Percentiles rank a stretch among this genome's conserved stretches.
phyloP scores from a whole-genome alignment of 2,113 vertebrate genomes.

The Thymallus thymallus region DNA sequence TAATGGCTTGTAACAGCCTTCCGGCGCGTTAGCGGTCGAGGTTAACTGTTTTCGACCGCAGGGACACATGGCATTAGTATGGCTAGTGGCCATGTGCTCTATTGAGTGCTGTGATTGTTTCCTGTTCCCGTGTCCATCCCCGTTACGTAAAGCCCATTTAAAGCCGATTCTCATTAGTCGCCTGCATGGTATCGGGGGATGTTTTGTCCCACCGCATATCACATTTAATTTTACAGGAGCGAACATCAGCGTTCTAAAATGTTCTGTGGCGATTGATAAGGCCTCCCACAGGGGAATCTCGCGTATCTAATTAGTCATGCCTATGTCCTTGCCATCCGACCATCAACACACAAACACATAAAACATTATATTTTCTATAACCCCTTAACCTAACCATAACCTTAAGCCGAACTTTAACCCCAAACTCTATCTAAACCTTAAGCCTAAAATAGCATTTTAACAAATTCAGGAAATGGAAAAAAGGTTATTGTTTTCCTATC shows the following conservation, averaged over 20 bases:
- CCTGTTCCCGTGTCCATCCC: neutral
- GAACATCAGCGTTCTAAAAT: neutral
- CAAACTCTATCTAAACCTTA: too few species aligned
- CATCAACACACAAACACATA: too few species aligned
- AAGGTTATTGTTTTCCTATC: too few species aligned
- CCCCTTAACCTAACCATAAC: neutral
- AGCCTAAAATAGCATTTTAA: too few species aligned
- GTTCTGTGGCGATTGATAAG: neutral
- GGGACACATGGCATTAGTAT: conserved; percentile 37
- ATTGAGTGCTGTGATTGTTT: neutral
- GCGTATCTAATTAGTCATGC: neutral
- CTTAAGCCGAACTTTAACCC: neutral
- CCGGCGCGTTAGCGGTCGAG: conserved; percentile 10
- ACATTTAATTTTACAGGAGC: neutral
- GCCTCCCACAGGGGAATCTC: too few species aligned
- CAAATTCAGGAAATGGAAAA: too few species aligned
- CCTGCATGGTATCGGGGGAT: neutral
- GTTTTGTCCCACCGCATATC: neutral
- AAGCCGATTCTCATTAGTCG: neutral
- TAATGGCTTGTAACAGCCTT: conserved; percentile 15
- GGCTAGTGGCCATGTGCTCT: conserved; percentile 20
- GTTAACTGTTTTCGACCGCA: conserved; percentile 35
- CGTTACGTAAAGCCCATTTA: neutral
- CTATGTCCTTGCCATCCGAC: neutral
- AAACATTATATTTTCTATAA: too few species aligned